These are phyloP conservation scores for Anomalospiza imberbis DNA, from an alignment of 2,797 vertebrate genomes.

Conservation along the genomic window DNA sequence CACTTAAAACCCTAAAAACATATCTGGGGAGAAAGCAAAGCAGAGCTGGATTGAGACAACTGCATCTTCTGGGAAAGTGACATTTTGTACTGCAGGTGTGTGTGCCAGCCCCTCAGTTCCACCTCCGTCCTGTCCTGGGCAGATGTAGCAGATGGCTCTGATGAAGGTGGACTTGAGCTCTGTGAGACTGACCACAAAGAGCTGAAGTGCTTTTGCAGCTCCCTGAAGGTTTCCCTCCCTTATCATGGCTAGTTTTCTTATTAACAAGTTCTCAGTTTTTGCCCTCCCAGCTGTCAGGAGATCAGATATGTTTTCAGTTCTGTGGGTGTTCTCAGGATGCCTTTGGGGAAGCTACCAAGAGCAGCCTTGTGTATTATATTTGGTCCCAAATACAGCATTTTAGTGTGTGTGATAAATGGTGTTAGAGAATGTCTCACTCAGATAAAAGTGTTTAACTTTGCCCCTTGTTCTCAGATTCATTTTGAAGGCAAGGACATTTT, in stretches of 20 bases:
- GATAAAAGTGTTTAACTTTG: not conserved
- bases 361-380: not conserved
- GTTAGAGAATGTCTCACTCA: not conserved
- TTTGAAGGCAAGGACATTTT: not conserved
- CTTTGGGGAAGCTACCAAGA: not conserved
- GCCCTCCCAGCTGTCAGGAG: not conserved
- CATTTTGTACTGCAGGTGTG: not conserved
- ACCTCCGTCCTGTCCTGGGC: not conserved
- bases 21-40: not conserved
- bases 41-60: not conserved
- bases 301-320: not conserved
- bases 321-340: not conserved
- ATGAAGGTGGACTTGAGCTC: not conserved
- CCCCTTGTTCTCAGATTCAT: rapidly evolving
- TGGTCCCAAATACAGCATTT: not conserved
- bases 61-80: not conserved
- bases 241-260: not conserved
- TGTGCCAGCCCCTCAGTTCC: not conserved
- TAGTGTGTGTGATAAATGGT: not conserved
- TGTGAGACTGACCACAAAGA: not conserved
- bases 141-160: not conserved
- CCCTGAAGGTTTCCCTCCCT: not conserved
- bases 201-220: not conserved
- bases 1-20: not conserved
- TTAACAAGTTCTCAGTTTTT: not conserved